Evolutionary conservation across 53 echinoderm and acorn worm species (phyloP).

Genomic region (Paelopatides confundens): DNA sequence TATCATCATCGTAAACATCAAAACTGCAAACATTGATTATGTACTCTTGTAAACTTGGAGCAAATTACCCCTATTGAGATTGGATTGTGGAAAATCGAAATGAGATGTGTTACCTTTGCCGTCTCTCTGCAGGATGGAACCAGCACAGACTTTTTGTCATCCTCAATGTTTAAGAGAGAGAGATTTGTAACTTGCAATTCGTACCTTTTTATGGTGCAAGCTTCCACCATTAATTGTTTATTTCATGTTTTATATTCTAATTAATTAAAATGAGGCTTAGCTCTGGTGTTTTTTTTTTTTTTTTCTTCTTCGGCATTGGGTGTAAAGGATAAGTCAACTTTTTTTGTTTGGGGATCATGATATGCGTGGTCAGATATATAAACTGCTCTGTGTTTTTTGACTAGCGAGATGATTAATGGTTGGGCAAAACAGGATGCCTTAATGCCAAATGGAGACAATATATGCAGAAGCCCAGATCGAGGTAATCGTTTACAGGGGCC

Average conservation of each 20-base stretch:
- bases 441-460: not conserved
- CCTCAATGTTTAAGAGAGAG: conserved; percentile 40
- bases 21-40: conserved; percentile 55
- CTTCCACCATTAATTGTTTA: conserved; percentile 47
- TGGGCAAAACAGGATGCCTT: not conserved
- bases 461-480: not conserved
- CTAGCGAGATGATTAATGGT: not conserved
- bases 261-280: conserved; percentile 48
- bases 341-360: not conserved
- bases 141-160: conserved; percentile 20
- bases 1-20: conserved; percentile 56
- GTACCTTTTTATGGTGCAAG: conserved; percentile 29
- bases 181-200: conserved; percentile 41
- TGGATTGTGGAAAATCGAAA: conserved; percentile 42
- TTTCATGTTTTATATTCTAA: conserved; percentile 48
- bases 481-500: not conserved
- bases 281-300: conserved; percentile 3
- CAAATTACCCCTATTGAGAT: conserved; percentile 56
- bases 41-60: conserved; percentile 32
- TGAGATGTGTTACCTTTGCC: not conserved
- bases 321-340: not conserved
- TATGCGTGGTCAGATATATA: not conserved
- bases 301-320: not conserved
- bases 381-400: not conserved
- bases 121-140: not conserved